Evolutionary conservation across 1,140 invertebrate genomes (phyloP), one percentile per base, ranked within the genome.

Genomic region (Solenopsis fugax): DNA sequence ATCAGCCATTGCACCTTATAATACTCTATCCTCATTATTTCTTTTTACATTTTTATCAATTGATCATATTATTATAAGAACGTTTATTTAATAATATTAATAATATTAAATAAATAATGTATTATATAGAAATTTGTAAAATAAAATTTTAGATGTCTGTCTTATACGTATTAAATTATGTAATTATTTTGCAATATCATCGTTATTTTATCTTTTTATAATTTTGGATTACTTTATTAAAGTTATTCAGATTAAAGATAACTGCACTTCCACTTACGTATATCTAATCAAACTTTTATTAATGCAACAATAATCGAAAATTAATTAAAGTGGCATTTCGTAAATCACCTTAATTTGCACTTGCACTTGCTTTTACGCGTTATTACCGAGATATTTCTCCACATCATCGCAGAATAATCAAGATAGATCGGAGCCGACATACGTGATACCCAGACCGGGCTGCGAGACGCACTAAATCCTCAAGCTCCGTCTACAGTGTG

Each of bases 391-490:
- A 65, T 54, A 13, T 80, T 48, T 81, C n/a, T 13, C 18, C n/a
- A n/a, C 29, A n/a, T 56, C 48, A 56, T 34, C n/a, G 4, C 18
- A n/a, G 24, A 52, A 89, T 37, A 24, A 87, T 78, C 64, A 21
- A 75, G 78, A 72, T 81, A 58, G 78, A 85, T 52, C 48, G 52
- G 37, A 64, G 48, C 13, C 48, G 75, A 58, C 52, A 62, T 88
- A 90, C 91, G 91, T 91, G 91, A 87, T 92, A 90, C 77, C 87
- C 87, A 76, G 80, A 85, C 64, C 80, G 89, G 87, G 77, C 88
- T 92, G 85, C 80, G 89, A 87, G 84, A 87, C 87, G 81, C 86
- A 94, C 94, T 94, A 92, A 94, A 93, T 91, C 88, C 91, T 92
- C 88, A 91, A 90, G 90, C 88, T 89, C 87, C 85, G 89, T 90